phyloP scores from a whole-genome alignment of 2,888 invertebrate genomes.

The Eubasilissa splendida region DNA sequence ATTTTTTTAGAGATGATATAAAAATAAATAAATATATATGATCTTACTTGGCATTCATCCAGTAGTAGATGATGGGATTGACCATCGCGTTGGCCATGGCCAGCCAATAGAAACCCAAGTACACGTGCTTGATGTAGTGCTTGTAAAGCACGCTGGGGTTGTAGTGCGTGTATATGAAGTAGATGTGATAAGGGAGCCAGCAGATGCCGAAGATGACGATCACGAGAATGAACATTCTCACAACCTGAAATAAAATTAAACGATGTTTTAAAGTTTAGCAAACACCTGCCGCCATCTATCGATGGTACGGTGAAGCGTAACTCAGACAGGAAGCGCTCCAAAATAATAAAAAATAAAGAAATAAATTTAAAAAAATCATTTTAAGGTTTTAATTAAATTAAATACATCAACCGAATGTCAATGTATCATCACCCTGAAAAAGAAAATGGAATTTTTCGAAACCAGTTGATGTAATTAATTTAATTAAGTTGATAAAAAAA shows the following conservation, averaged over 20 bases:
- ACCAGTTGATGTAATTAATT: no score
- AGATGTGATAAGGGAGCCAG: slow-evolving; percentile 91
- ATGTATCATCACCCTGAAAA: no score
- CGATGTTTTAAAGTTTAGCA: background rate
- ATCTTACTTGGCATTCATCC: slow-evolving; percentile 90
- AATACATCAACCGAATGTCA: no score
- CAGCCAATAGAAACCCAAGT: slow-evolving; percentile 89
- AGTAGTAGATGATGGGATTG: slow-evolving; percentile 92
- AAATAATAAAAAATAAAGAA: no score
- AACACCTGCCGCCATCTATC: no score
- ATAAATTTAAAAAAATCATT: no score
- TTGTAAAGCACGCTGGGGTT: slow-evolving; percentile 77
- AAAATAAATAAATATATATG: background rate
- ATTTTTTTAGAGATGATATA: background rate
- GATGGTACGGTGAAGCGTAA: no score
- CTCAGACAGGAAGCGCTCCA: no score
- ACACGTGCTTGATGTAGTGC: slow-evolving; percentile 87
- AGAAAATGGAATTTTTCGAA: no score
- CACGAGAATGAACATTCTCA: slow-evolving; percentile 91
- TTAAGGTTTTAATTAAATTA: no score
- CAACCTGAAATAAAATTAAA: slow-evolving; percentile 75
- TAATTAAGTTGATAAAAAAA: no score
- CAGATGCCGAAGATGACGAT: slow-evolving; percentile 90
- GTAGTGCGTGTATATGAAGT: slow-evolving; percentile 88
- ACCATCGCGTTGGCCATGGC: slow-evolving; percentile 96